A percentile compares a stretch with the other conserved stretches of the same genome.
Evolutionary conservation across 2,113 vertebrate species (phyloP).

Genomic region (Albula glossodonta): DNA sequence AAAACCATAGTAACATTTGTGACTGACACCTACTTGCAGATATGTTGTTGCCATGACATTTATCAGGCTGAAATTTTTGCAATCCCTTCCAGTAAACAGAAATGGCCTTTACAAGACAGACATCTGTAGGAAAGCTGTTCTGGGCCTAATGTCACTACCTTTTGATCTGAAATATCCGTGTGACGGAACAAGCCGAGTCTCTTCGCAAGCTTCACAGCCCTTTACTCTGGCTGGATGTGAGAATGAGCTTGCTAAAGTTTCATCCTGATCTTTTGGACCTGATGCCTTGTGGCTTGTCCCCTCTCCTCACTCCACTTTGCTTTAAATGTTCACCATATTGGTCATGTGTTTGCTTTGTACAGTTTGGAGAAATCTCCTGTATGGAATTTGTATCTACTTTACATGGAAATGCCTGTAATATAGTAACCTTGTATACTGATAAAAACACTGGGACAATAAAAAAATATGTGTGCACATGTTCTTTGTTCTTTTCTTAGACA

Average conservation of each 20-base stretch:
- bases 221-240: not conserved
- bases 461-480: not conserved
- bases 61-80: no score
- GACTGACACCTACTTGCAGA: no score
- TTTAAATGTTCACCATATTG: not conserved
- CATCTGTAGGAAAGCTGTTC: no score
- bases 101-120: no score
- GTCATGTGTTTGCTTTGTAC: not conserved
- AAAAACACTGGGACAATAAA: conserved; percentile 77
- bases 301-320: not conserved
- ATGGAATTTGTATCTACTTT: conserved; percentile 44
- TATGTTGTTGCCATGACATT: no score
- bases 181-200: no score
- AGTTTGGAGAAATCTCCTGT: not conserved
- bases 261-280: not conserved
- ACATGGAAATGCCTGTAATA: conserved; percentile 34
- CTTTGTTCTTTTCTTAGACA: not conserved
- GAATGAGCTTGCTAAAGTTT: not conserved
- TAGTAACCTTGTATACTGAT: conserved; percentile 58
- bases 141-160: no score
- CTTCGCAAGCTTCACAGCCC: not conserved
- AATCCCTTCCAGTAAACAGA: no score
- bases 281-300: not conserved
- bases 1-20: no score
- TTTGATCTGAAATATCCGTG: no score